Percentiles rank a stretch among this genome's conserved stretches.
Evolutionary conservation across 2,888 invertebrate species (phyloP).

Genomic region (Cephus pygmeus): DNA sequence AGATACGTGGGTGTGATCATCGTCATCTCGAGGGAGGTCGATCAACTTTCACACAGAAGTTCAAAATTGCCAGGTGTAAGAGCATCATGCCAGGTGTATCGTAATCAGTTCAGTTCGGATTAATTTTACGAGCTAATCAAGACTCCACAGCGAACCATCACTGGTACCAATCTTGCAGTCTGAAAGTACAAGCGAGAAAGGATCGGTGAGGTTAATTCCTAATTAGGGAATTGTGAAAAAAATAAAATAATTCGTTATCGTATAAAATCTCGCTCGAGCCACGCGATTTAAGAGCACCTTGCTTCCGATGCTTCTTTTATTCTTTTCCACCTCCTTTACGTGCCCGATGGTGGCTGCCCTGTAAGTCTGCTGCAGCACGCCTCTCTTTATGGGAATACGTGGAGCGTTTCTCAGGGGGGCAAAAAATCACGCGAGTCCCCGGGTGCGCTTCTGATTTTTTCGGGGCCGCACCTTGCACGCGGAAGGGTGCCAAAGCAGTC

Average conservation of each 20-base stretch:
- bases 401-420: not conserved
- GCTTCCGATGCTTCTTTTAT: too few relatives aligned
- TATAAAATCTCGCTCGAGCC: not conserved
- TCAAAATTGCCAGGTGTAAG: conserved; percentile 32
- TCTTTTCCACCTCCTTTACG: too few relatives aligned
- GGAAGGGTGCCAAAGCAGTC: conserved; percentile 8
- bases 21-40: too few relatives aligned
- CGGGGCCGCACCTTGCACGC: conserved; percentile 20
- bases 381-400: too few relatives aligned
- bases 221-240: conserved; percentile 27
- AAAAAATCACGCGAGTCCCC: not conserved
- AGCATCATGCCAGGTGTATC: conserved; percentile 21
- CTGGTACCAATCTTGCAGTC: too few relatives aligned
- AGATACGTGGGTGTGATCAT: too few relatives aligned
- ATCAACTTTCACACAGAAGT: too few relatives aligned
- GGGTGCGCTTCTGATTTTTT: conserved; percentile 12
- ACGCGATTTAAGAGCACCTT: not conserved
- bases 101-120: conserved; percentile 20
- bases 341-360: too few relatives aligned
- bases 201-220: conserved; percentile 28
- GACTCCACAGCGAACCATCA: conserved; percentile 21
- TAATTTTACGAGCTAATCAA: conserved; percentile 35
- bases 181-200: too few relatives aligned
- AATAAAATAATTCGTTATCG: not conserved
- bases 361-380: too few relatives aligned